These are phyloP conservation scores for Tyrannus savana DNA, from an alignment of 2,113 vertebrate genomes.

Conservation along the genomic window DNA sequence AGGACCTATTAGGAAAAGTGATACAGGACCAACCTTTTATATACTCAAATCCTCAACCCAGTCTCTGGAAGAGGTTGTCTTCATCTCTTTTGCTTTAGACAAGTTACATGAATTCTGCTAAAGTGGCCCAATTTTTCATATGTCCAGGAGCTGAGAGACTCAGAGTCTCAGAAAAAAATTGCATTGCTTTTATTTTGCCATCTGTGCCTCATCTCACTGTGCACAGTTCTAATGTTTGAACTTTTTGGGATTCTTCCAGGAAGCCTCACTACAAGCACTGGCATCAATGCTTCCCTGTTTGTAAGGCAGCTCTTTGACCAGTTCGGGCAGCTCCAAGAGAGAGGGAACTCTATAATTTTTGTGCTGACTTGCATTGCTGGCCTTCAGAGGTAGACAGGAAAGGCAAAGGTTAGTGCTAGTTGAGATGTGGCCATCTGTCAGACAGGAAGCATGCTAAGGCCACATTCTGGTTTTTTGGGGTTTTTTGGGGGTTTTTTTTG, in stretches of 20 bases:
- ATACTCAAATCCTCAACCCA: not conserved
- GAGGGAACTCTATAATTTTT: not conserved
- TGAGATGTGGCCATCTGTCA: conserved; percentile 42
- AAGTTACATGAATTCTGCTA: not conserved
- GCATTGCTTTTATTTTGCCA: conserved; percentile 18
- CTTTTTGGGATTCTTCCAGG: not conserved
- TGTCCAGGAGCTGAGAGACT: not conserved
- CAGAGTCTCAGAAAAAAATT: not conserved
- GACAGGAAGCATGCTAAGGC: not conserved
- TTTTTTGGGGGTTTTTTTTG: not conserved
- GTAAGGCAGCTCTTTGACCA: not conserved
- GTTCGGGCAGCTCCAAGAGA: not conserved
- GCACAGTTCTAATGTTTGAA: not conserved
- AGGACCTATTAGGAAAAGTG: not conserved
- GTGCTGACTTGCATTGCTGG: not conserved
- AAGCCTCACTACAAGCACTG: not conserved
- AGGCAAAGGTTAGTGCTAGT: not conserved
- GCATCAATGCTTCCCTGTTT: not conserved
- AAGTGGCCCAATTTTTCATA: not conserved
- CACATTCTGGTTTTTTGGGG: not conserved
- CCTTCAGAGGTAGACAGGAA: not conserved
- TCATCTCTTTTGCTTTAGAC: not conserved
- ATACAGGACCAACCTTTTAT: not conserved
- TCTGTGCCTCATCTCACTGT: not conserved
- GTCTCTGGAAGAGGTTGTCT: not conserved